Base-by-base conservation (phyloP, 1,140 invertebrate species). In the Belonocnema kinseyi region DNA sequence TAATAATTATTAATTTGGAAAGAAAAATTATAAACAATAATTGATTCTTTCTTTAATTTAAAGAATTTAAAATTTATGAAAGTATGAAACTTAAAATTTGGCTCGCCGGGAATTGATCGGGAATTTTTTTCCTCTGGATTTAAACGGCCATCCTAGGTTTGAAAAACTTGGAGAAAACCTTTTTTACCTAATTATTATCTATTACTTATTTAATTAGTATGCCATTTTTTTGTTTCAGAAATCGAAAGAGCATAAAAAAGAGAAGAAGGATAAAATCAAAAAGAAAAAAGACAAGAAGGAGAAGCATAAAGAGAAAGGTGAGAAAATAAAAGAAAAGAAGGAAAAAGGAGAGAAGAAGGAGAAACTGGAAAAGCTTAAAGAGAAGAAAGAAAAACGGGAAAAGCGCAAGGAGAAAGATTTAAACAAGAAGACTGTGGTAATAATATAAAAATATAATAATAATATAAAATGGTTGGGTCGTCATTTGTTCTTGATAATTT, bases 281-380 rank as follows among this genome's bases (percentile, higher is more conserved):
- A 95, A 95, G 86, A 96, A 96, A 84, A 96, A 96, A 83, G 94
- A 95, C 73, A 95, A 95, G 82, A 96, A 95, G 80, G 93, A 94
- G 78, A 94, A 94, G 84, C 92, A 94, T 51, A 94, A 94, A 89
- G 93, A 89, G 82, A 93, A 88, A 90, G 92, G 84, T 89, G 91
- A 93, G 66, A 91, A 93, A 70, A 92, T 93, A 81, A 94, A 46
- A 46, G 40, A 46, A 11, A 46, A 94, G 73, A 93, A 93, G 75
- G 92, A 93, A 51, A 92, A 94, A 75, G 80, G 91, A 58, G 91
- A 92, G 14, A 87, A 89, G 88, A 94, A 91, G 76, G 92, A 88
- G 85, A 94, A 93, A 90, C 82, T 91, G 13, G 93, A 92, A 86
- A 92, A 92, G 78, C 93, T 92, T 88, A 93, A 91, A 85, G 93